Base-by-base conservation (phyloP, 2,888 invertebrate genomes). In the Dasypogon diadema region DNA sequence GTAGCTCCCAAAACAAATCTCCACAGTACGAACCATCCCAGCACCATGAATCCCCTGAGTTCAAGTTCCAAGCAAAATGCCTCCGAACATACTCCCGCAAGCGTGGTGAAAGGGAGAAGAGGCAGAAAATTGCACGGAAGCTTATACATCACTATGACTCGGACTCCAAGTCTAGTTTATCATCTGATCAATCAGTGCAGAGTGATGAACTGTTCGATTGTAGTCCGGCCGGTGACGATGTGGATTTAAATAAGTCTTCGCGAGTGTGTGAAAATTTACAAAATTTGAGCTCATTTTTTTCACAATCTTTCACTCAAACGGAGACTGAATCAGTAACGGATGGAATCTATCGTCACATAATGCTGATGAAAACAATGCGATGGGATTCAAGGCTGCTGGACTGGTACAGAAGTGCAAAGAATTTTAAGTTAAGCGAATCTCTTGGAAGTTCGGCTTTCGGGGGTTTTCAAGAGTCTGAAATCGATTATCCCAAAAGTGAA, bases 231-330 rank as follows among this genome's bases (percentile, higher is more conserved):
- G 73, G 63, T 51, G 22, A 18, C 4, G 6, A 46, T 21, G 18
- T 73, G 18, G 75, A 68, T 16, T 48, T 77, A n/a, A 73, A 75
- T 22, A 73, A 75, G 34, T 77, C 77, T 2, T 14, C 48, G 1
- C 58, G 51, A 2, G 24, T 74, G 6, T 63, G 42, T 3, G 77
- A 75, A 60, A 75, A 77, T 26, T 55, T 75, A 16, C 65, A 65
- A 24, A 73, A 73, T 48, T 34, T 77, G n/a, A 77, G 73, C 8
- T 55, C 75, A 0, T 77, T 65, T 30, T 77, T 77, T 14, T 73
- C 75, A 16, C 77, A 77, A 18, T 65, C 63, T 5, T 34, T 65
- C 3, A 30, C 14, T 2, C 65, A 75, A 34, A 51, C 73, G 10
- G 56, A 73, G 6, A 12, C 58, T 1, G 73, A 75, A 14, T 8